Evolutionary conservation across 2,888 invertebrate genomes (phyloP).

Genomic region (Drosophila tripunctata): DNA sequence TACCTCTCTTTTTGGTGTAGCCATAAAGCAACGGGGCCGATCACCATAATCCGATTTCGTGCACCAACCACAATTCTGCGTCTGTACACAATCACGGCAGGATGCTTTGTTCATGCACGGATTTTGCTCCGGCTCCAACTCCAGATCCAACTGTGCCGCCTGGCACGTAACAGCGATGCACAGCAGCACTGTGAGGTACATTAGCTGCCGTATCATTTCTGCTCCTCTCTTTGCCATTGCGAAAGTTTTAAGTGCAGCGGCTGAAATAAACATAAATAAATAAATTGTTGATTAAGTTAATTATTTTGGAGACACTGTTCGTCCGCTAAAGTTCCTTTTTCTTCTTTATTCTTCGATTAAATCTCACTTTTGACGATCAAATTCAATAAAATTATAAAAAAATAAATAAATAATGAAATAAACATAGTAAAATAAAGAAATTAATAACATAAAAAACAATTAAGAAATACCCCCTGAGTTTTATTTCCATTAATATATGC

Average conservation of each 20-base stretch:
- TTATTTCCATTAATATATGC: too few species aligned
- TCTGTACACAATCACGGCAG: constrained; percentile 95
- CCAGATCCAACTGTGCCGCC: constrained; percentile 19
- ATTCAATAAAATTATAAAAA: too few species aligned
- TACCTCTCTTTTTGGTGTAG: constrained; percentile 84
- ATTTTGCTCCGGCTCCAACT: constrained; percentile 86
- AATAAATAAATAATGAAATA: too few species aligned
- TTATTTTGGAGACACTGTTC: background rate
- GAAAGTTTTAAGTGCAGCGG: constrained; percentile 36
- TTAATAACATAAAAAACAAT: too few species aligned
- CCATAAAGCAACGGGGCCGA: constrained; percentile 87
- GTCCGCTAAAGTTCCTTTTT: too few species aligned
- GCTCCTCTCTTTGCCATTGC: constrained; percentile 33
- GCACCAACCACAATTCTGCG: constrained; percentile 96
- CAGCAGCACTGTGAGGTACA: constrained; percentile 11
- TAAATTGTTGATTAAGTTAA: background rate
- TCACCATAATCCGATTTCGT: constrained; percentile 86
- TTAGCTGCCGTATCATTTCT: constrained; percentile 16
- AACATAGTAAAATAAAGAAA: too few species aligned
- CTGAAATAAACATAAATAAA: background rate
- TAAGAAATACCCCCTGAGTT: too few species aligned
- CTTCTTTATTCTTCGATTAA: too few species aligned
- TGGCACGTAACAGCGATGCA: constrained; percentile 13
- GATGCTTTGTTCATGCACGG: constrained; percentile 92
- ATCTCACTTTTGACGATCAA: too few species aligned